phyloP scores from a whole-genome alignment of 2,888 invertebrate genomes.

The Sesamia inferens region DNA sequence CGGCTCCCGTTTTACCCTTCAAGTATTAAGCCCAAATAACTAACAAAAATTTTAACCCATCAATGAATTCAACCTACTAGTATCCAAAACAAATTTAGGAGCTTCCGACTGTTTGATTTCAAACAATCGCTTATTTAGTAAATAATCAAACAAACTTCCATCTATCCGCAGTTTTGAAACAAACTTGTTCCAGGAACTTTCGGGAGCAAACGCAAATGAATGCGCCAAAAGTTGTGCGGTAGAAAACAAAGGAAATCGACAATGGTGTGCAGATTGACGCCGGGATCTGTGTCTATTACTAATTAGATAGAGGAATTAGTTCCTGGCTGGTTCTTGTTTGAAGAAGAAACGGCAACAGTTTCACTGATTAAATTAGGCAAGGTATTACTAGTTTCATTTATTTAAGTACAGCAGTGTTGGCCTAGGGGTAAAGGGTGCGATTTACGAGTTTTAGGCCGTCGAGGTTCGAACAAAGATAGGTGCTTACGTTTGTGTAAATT shows the following conservation, averaged over 20 bases:
- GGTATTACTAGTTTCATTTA: not conserved
- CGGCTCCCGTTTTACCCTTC: too few species aligned
- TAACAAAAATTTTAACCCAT: not conserved
- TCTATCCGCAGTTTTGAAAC: constrained; percentile 35
- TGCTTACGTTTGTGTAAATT: too few species aligned
- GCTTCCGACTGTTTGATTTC: constrained; percentile 53
- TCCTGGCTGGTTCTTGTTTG: not conserved
- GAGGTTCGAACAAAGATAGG: too few species aligned
- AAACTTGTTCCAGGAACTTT: constrained; percentile 46
- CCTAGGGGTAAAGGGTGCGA: too few species aligned
- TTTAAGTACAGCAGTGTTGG: not conserved
- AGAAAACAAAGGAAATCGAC: constrained; percentile 27
- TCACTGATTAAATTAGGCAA: not conserved
- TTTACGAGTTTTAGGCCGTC: too few species aligned
- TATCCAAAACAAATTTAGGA: constrained; percentile 38
- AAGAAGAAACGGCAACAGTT: not conserved
- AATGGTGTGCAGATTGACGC: constrained; percentile 19
- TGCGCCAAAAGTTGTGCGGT: constrained; percentile 42
- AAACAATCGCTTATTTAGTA: constrained; percentile 55
- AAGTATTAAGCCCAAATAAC: not conserved
- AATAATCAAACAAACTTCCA: constrained; percentile 44
- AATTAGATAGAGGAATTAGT: not conserved
- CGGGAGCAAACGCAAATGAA: constrained; percentile 56
- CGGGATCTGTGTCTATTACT: constrained; percentile 4
- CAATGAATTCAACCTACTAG: constrained; percentile 22